Evolutionary conservation across 2,113 vertebrate genomes (phyloP).

Genomic region (Zeus faber): DNA sequence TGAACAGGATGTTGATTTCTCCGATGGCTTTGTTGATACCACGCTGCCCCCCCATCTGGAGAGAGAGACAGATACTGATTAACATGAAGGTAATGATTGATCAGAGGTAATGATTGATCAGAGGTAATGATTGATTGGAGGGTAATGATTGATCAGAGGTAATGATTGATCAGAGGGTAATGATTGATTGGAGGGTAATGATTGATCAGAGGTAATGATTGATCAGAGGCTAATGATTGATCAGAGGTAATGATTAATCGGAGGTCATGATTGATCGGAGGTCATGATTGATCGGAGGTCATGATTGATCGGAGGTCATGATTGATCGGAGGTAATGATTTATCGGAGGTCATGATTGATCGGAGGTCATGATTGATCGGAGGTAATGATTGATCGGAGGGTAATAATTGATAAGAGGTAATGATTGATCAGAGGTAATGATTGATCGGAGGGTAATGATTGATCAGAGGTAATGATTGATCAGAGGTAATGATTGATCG

Average conservation of each 20-base stretch:
- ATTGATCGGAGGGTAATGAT: no score
- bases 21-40: slow-evolving; percentile 51
- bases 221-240: not conserved
- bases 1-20: slow-evolving; percentile 62
- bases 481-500: no score
- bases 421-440: not conserved
- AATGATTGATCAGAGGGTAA: not conserved
- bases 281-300: no score
- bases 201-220: not conserved
- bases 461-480: no score
- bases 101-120: not conserved
- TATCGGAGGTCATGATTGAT: no score
- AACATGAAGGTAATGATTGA: not conserved
- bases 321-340: no score
- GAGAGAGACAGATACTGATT: not conserved
- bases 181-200: not conserved
- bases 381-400: no score
- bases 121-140: not conserved
- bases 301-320: no score
- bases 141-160: not conserved
- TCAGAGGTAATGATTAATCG: not conserved
- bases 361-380: no score
- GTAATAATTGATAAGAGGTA: no score
- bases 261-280: no score
- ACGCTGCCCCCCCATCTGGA: slow-evolving; percentile 32